Evolutionary conservation across 2,888 invertebrate species (phyloP).

Genomic region (Mechanitis messenoides): DNA sequence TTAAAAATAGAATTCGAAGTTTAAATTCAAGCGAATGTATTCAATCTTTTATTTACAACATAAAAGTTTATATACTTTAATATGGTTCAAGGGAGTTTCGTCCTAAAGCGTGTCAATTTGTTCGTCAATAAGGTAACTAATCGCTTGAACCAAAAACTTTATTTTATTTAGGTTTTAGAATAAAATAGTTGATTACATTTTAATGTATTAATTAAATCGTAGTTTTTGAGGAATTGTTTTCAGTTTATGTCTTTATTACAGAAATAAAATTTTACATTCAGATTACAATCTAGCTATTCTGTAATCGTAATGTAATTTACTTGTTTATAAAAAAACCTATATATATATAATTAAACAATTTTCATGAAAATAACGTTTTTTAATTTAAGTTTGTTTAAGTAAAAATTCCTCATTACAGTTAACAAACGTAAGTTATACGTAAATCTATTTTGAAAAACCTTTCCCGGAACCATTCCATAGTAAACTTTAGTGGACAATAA

Average conservation of each 20-base stretch:
- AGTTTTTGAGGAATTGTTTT: conserved; percentile 31
- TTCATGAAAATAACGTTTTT: no score
- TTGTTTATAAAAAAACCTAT: no score
- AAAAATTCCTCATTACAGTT: no score
- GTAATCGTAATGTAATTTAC: no score
- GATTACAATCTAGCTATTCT: conserved; percentile 14
- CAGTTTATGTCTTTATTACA: conserved; percentile 1
- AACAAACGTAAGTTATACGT: conserved; percentile 28
- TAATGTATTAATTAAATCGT: conserved; percentile 31
- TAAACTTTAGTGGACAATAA: conserved; percentile 6
- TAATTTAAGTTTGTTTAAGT: no score
- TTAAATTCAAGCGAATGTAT: conserved; percentile 12
- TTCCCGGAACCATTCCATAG: conserved; percentile 2
- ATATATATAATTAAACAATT: no score
- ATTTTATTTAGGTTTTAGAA: conserved; percentile 12
- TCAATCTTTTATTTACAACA: conserved; percentile 26
- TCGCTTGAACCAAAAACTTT: neutral
- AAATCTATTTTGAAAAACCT: conserved; percentile 9
- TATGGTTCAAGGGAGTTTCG: neutral
- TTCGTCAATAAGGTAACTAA: neutral
- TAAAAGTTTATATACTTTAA: conserved; percentile 21
- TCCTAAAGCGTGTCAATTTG: neutral
- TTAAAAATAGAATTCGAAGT: neutral
- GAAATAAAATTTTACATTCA: neutral
- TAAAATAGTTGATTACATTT: conserved; percentile 29